Conservation (phyloP, 2,113 vertebrate genomes). For the Scomber japonicus region DNA sequence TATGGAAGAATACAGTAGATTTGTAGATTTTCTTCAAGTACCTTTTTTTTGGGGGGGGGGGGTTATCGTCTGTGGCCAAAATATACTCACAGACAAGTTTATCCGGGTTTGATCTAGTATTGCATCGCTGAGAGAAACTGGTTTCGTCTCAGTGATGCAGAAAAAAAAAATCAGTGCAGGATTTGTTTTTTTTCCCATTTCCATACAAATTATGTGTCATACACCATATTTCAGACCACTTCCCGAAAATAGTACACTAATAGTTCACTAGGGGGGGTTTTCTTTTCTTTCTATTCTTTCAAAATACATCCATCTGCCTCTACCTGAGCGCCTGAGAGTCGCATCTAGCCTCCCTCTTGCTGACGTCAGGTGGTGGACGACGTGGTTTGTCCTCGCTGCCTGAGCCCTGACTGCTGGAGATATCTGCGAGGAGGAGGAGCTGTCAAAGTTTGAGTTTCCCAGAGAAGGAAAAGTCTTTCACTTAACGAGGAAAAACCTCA, state of each 20-base stretch:
- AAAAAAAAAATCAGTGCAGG: too few species aligned
- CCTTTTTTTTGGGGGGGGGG: not conserved
- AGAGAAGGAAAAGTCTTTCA: constrained; percentile 35
- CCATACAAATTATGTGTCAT: not conserved
- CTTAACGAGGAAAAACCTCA: not conserved
- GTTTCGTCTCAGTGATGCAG: not conserved
- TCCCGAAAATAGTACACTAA: not conserved
- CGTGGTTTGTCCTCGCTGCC: constrained; percentile 39
- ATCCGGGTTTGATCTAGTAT: too few species aligned
- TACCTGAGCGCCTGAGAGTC: constrained; percentile 59
- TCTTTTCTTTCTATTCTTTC: too few species aligned
- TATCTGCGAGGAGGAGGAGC: constrained; percentile 78
- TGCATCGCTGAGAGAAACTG: not conserved
- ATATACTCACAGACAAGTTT: not conserved
- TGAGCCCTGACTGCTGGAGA: constrained; percentile 46
- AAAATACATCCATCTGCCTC: not conserved
- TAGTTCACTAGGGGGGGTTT: too few species aligned
- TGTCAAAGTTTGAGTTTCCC: constrained; percentile 82
- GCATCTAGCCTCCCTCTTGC: constrained; percentile 60
- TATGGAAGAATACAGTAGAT: too few species aligned
- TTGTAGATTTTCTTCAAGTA: not conserved
- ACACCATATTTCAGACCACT: not conserved
- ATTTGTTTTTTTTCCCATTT: too few species aligned
- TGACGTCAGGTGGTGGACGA: constrained; percentile 75
- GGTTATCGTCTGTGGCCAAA: too few species aligned